Evolutionary conservation across 2,113 vertebrate genomes (phyloP).

Genomic region (Callopanchax toddi): DNA sequence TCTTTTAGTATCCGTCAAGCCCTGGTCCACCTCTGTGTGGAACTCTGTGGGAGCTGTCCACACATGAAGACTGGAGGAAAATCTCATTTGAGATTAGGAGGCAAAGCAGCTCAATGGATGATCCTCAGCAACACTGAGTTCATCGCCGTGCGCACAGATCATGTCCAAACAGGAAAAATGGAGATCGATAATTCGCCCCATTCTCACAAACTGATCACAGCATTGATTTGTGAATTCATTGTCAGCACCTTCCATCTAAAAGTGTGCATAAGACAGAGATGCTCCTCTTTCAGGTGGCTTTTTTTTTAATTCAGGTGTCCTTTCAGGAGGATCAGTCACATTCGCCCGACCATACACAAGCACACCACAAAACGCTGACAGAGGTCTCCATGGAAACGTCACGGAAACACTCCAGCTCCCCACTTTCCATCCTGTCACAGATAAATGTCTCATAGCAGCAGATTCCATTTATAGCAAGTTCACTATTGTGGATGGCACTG

Average conservation of each 20-base stretch:
- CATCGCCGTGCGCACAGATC: slow-evolving; percentile 21
- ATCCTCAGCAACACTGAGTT: slow-evolving; percentile 31
- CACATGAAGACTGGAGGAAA: slow-evolving; percentile 50
- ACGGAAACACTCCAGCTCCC: slow-evolving; percentile 16
- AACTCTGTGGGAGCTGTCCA: slow-evolving; percentile 42
- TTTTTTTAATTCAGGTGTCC: slow-evolving; percentile 2
- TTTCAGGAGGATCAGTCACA: slow-evolving; percentile 8
- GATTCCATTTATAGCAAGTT: slow-evolving; percentile 48
- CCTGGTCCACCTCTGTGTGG: slow-evolving; percentile 29
- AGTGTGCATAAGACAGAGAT: background rate
- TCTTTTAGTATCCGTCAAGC: slow-evolving; percentile 21
- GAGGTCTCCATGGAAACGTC: slow-evolving; percentile 33
- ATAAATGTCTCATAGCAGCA: slow-evolving; percentile 35
- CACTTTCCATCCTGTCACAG: slow-evolving; percentile 2
- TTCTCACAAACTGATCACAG: no score
- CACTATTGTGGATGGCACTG: slow-evolving; percentile 7
- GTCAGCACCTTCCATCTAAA: no score
- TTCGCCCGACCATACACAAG: background rate
- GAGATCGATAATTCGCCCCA: no score
- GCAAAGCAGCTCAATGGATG: slow-evolving; percentile 30
- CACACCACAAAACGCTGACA: slow-evolving; percentile 32
- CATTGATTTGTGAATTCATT: no score
- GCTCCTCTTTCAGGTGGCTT: background rate
- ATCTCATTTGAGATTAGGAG: slow-evolving; percentile 65
- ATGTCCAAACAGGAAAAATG: slow-evolving; percentile 30